These are phyloP conservation scores for Bufotes viridis DNA, from an alignment of 2,797 vertebrate species.

Conservation along the genomic window DNA sequence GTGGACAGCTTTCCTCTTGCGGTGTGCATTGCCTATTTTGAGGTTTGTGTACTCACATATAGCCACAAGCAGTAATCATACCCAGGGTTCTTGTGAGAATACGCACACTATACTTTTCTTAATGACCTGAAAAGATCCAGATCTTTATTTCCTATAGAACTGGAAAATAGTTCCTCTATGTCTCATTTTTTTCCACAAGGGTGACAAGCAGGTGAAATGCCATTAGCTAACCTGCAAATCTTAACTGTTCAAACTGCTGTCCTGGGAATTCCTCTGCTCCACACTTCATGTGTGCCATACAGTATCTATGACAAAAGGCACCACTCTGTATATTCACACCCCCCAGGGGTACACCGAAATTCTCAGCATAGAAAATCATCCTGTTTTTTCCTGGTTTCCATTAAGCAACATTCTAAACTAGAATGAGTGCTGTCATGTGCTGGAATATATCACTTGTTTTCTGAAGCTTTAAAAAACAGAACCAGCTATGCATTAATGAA, in stretches of 20 bases:
- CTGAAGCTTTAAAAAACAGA: neutral
- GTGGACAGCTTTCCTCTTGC: neutral
- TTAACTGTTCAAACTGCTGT: slow-evolving; percentile 32
- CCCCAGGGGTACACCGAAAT: slow-evolving; percentile 22
- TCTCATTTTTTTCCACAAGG: slow-evolving; percentile 48
- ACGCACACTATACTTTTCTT: neutral
- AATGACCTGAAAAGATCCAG: slow-evolving; percentile 9
- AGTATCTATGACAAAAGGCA: slow-evolving; percentile 40
- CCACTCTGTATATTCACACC: slow-evolving; percentile 40
- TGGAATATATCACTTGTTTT: neutral
- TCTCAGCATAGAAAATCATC: neutral
- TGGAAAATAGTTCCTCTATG: slow-evolving; percentile 52
- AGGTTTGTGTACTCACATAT: neutral
- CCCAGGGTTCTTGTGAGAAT: neutral
- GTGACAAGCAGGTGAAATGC: slow-evolving; percentile 50
- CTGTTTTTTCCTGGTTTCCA: slow-evolving; percentile 16
- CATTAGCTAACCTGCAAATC: slow-evolving; percentile 54
- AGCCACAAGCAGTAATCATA: slow-evolving; percentile 21
- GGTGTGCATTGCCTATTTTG: neutral
- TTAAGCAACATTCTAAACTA: slow-evolving; percentile 5
- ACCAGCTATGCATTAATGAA: neutral
- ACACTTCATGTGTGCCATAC: slow-evolving; percentile 31
- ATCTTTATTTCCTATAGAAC: slow-evolving; percentile 31
- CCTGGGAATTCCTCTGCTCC: neutral
- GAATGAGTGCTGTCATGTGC: neutral